Evolutionary conservation across 2,113 vertebrate genomes (phyloP).

Genomic region (Spermophilus dauricus): DNA sequence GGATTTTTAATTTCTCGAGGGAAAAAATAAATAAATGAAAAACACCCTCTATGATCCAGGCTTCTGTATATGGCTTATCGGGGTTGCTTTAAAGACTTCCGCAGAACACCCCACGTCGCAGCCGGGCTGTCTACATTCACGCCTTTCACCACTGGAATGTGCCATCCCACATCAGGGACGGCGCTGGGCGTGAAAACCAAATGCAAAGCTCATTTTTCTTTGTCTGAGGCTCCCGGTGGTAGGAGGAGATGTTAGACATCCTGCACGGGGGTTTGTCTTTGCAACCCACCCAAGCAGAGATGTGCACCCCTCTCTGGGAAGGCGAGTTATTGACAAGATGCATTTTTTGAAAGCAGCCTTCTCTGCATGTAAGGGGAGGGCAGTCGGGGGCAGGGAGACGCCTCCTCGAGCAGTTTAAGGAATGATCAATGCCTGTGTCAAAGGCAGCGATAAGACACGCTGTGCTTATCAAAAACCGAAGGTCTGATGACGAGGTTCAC

Average conservation of each 20-base stretch:
- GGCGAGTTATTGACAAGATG: constrained; percentile 81
- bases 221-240: constrained; percentile 81
- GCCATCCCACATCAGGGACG: constrained; percentile 63
- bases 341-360: constrained; percentile 78
- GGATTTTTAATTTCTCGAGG: constrained; percentile 61
- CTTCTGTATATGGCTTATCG: not conserved
- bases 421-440: constrained; percentile 74
- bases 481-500: constrained; percentile 75
- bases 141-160: constrained; percentile 66
- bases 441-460: constrained; percentile 68
- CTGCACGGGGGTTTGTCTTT: constrained; percentile 74
- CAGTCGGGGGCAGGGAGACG: not conserved
- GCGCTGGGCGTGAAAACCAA: constrained; percentile 25
- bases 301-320: constrained; percentile 59
- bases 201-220: constrained; percentile 85
- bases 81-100: constrained; percentile 42
- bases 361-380: constrained; percentile 47
- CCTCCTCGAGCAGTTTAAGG: constrained; percentile 70
- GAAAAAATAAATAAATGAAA: not conserved
- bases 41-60: not conserved
- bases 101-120: not conserved
- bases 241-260: constrained; percentile 64
- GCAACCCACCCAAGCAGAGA: constrained; percentile 79
- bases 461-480: constrained; percentile 80
- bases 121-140: not conserved